Base-by-base conservation (phyloP, 2,888 invertebrate species). In the Carterocephalus palaemon region DNA sequence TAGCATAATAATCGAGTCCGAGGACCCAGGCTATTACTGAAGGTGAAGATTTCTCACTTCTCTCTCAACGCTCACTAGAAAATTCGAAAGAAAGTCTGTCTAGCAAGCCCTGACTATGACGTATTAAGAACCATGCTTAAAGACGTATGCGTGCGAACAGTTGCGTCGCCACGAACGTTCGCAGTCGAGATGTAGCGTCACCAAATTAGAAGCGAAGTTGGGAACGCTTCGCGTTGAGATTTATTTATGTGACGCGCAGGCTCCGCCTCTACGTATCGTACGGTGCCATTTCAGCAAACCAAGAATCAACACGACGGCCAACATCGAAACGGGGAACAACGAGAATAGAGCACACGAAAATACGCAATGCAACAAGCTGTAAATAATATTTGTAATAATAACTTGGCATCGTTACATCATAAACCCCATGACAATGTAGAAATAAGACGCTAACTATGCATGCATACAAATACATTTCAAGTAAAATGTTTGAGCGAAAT, bases 171-270 rank as follows among this genome's bases (percentile, higher is more conserved):
- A 39, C 42, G 41, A 32, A 47, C 47, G 52, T 26, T 48, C 50
- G 45, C 38, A 32, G 48, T 52, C 51, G 40, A 31, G 17, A 32
- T 40, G 51, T 67, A 54, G 68, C 84, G 85, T 84, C 85, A 84
- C 85, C 78, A 81, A 83, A 82, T 83, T 83, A 83, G 82, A 83
- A 72, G 73, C 75, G 75, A 75, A 67, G 58, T 53, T 29, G 55
- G 56, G 57, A 57, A 52, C 67, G 60, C 56, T 56, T 55, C 57
- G 56, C 62, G 54, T 47, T 52, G 59, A 65, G 51, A 51, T 56
- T 62, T 72, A 72, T 72, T 73, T 67, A 47, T 39, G 66, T 83
- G 83, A 82, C 80, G 79, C 67, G 60, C 54, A 60, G 57, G 68
- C 78, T 79, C 75, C 83, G 78, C 83, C 84, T 66, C 62, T 49